Evolutionary conservation across 2,797 vertebrate genomes (phyloP).

Genomic region (Babyrousa celebensis): DNA sequence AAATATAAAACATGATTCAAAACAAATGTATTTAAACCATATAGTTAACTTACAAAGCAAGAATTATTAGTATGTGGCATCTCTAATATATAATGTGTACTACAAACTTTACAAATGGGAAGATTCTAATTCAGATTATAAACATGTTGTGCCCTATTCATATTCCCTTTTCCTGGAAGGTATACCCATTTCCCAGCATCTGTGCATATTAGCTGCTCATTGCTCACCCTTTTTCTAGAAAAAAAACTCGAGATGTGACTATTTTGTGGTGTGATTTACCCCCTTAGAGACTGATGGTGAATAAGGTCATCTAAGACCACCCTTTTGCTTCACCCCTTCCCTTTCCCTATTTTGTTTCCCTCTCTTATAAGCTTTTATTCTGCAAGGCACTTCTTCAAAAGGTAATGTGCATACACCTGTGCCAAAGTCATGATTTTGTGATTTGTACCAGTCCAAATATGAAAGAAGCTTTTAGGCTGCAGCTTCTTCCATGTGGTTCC

Average conservation of each 20-base stretch:
- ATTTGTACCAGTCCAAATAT: neutral
- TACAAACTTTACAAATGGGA: neutral
- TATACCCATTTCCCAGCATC: neutral
- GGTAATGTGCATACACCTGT: neutral
- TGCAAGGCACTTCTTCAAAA: neutral
- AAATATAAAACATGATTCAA: neutral
- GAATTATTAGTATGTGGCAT: neutral
- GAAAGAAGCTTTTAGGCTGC: neutral
- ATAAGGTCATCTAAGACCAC: neutral
- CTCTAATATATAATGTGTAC: too few relatives aligned
- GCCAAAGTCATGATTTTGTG: neutral
- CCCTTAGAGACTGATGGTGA: neutral
- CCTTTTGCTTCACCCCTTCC: neutral
- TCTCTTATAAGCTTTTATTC: neutral
- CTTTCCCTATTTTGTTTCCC: neutral
- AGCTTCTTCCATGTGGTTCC: neutral
- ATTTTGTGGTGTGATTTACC: neutral
- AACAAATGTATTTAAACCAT: neutral
- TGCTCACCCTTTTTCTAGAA: neutral
- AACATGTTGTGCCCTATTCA: neutral
- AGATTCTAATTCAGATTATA: neutral
- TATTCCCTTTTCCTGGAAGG: neutral
- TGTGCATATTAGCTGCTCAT: neutral
- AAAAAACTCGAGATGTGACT: neutral
- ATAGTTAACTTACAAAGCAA: neutral